Evolutionary conservation across 2,888 invertebrate species (phyloP).

Genomic region (Paralinhomoeus sp.): DNA sequence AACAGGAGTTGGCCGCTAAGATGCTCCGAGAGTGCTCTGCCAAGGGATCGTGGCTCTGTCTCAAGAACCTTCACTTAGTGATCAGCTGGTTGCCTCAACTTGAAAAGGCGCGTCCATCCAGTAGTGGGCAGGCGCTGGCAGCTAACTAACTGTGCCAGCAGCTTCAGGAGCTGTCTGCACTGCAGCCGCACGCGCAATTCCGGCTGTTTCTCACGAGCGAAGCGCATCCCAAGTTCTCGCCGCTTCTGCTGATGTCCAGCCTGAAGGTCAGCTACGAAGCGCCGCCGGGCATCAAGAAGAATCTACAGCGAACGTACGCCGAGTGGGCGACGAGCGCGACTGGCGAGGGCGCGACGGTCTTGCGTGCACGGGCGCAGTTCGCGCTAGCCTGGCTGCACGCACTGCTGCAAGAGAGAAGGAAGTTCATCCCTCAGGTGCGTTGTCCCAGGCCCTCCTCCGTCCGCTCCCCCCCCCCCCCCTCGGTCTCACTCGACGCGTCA

Average conservation of each 20-base stretch:
- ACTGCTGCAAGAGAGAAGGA: constrained; percentile 59
- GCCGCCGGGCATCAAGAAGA: constrained; percentile 61
- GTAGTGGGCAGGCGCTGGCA: no score
- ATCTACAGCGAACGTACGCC: constrained; percentile 37
- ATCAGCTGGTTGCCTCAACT: constrained; percentile 45
- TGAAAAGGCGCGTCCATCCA: constrained; percentile 37
- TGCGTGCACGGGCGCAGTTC: constrained; percentile 38
- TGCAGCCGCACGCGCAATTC: constrained; percentile 36
- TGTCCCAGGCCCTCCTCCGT: neutral
- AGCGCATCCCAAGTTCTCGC: constrained; percentile 49
- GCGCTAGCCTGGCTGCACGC: constrained; percentile 68
- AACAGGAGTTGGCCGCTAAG: constrained; percentile 41
- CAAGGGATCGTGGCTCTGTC: constrained; percentile 49
- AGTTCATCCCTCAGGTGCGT: constrained; percentile 51
- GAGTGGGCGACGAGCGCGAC: constrained; percentile 1
- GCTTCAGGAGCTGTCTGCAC: constrained; percentile 34
- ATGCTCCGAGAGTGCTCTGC: constrained; percentile 38
- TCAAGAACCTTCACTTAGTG: constrained; percentile 57
- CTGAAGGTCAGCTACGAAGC: constrained; percentile 38
- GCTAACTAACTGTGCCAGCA: no score
- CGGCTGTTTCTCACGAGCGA: constrained; percentile 67
- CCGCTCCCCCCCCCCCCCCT: no score
- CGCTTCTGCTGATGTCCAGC: constrained; percentile 49
- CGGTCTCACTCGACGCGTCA: no score
- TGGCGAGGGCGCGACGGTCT: constrained; percentile 17